Evolutionary conservation across 2,888 invertebrate species (phyloP), one percentile per base, ranked within the genome.

Genomic region (Nemoura dubitans): DNA sequence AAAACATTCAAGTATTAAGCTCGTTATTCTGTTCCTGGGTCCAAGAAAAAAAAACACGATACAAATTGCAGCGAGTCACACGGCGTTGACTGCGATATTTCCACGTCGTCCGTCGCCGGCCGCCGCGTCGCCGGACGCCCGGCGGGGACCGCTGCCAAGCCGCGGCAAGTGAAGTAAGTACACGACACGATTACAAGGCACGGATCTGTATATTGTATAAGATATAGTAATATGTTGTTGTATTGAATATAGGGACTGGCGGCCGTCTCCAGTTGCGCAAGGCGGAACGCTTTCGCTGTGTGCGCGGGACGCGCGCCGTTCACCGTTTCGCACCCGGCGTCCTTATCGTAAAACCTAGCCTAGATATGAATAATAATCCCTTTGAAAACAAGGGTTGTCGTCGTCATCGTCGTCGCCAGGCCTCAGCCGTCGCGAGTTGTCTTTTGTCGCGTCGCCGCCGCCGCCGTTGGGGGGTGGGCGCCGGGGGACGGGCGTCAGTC

Each of bases 401-500:
- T 36, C 36, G 36, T 36, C 5, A 6, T 10, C 36, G 59, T 21
- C 21, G 59, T 21, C 59, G 59, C 59, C 21, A 14, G 59, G 59
- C 16, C 59, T 59, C 59, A 59, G 59, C 59, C 59, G 59, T 59
- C 59, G 14, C 59, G 59, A 3, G 59, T 21, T 59, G 59, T 59
- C 59, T 59, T 59, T 59, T 59, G 59, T 21, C 59, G 59, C 59
- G 59, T 21, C 59, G 59, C 59, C 59, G 59, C 59, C 21, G 59
- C 59, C 81, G 76, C 86, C 28, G 81, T 82, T 29, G 86, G 27
- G n/a, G 59, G 27, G 85, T 82, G 28, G 76, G 27, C 86, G 59
- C 28, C 76, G 78, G 29, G 29, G 77, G 80, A 36, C 14, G 29
- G 26, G 81, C 27, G 85, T 78, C 84, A 89, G 92, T 92, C 92